phyloP scores from a whole-genome alignment of 1,140 invertebrate species.

The Drosophila mauritiana region DNA sequence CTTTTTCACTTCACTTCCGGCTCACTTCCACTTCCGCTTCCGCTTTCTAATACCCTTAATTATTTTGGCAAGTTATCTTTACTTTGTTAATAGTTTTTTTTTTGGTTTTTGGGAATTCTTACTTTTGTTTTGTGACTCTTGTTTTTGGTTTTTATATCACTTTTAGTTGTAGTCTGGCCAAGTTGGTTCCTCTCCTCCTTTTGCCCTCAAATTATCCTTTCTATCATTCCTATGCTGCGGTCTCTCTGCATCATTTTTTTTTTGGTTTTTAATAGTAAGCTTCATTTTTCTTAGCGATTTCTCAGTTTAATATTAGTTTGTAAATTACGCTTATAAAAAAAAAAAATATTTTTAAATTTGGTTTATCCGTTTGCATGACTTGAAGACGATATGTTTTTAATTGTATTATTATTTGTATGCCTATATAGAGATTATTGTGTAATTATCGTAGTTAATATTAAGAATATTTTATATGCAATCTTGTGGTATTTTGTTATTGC shows the following conservation, averaged over 20 bases:
- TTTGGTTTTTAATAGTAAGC: slow-evolving; percentile 62
- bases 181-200: slow-evolving; percentile 33
- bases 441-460: slow-evolving; percentile 55
- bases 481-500: slow-evolving; percentile 47
- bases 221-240: slow-evolving; percentile 5
- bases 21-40: slow-evolving; percentile 1
- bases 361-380: slow-evolving; percentile 63
- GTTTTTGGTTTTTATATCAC: slow-evolving; percentile 72
- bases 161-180: slow-evolving; percentile 64
- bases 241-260: slow-evolving; percentile 1
- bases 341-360: slow-evolving; percentile 52
- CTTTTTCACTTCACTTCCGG: slow-evolving; percentile 2
- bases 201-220: slow-evolving; percentile 6
- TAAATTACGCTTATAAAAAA: slow-evolving; percentile 71
- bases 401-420: slow-evolving; percentile 53
- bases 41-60: slow-evolving; percentile 60
- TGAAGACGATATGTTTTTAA: slow-evolving; percentile 80
- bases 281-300: slow-evolving; percentile 50
- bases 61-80: slow-evolving; percentile 74
- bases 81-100: slow-evolving; percentile 35
- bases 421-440: slow-evolving; percentile 57
- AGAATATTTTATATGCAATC: slow-evolving; percentile 55
- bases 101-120: slow-evolving; percentile 19
- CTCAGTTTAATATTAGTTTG: slow-evolving; percentile 60
- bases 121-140: slow-evolving; percentile 28